These are phyloP conservation scores for Ia io DNA, from an alignment of 2,113 vertebrate genomes.

Conservation along the genomic window DNA sequence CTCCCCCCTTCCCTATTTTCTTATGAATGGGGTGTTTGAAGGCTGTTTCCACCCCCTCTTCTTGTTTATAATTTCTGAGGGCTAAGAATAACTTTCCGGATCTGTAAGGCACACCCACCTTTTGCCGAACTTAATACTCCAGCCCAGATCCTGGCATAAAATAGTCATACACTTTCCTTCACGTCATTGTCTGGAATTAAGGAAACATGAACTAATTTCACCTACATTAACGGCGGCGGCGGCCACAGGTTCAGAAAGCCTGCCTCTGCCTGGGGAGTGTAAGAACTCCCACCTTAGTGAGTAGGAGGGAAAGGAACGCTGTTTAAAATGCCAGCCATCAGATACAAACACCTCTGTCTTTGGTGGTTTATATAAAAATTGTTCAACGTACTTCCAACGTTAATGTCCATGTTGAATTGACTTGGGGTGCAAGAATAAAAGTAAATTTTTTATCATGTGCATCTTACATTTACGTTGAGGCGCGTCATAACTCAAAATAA, in stretches of 20 bases:
- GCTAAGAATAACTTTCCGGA: background rate
- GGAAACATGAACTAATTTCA: conserved; percentile 33
- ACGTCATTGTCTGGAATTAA: conserved; percentile 8
- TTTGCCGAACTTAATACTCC: conserved; percentile 29
- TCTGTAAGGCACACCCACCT: background rate
- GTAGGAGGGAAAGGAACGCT: background rate
- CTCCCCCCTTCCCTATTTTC: background rate
- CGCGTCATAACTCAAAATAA: background rate
- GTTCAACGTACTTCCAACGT: background rate
- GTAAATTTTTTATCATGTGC: background rate
- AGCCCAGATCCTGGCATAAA: background rate
- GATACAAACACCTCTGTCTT: background rate
- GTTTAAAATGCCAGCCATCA: background rate
- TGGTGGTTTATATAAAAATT: background rate
- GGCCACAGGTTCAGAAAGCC: background rate
- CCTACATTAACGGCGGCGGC: background rate
- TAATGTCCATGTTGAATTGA: background rate
- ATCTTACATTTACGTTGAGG: conserved; percentile 8
- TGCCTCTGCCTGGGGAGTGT: background rate
- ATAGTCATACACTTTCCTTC: background rate
- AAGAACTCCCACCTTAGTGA: background rate
- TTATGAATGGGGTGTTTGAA: conserved; percentile 14
- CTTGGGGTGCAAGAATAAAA: background rate
- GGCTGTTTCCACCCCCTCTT: background rate
- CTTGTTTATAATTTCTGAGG: conserved; percentile 13